These are phyloP conservation scores for Sialia sialis DNA, from an alignment of 2,113 vertebrate genomes.

Conservation along the genomic window DNA sequence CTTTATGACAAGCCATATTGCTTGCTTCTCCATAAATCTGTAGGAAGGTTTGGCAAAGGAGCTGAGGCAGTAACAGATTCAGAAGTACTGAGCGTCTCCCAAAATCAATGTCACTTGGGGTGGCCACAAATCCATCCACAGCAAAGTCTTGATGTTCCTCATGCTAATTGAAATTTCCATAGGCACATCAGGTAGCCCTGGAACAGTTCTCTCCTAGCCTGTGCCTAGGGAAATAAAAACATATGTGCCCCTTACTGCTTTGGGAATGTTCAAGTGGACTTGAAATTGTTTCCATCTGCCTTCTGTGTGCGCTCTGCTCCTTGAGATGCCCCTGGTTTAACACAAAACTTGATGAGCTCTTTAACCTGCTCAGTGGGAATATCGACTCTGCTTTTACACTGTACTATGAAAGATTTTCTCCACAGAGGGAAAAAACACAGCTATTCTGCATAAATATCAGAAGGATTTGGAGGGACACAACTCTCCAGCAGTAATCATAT, in stretches of 20 bases:
- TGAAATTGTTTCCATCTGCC: neutral
- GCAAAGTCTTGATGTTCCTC: neutral
- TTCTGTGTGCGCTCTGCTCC: neutral
- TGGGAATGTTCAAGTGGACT: neutral
- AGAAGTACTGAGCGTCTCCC: neutral
- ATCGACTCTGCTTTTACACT: neutral
- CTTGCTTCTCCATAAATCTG: neutral
- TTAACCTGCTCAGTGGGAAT: neutral
- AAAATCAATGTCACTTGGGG: rapidly evolving
- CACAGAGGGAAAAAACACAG: neutral
- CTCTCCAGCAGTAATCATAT: neutral
- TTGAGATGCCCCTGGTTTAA: neutral
- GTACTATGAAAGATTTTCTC: neutral
- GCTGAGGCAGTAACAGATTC: neutral
- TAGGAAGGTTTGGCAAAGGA: neutral
- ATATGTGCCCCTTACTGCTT: neutral
- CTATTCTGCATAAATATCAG: neutral
- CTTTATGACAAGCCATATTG: neutral
- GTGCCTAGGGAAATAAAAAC: neutral
- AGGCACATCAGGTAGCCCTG: neutral
- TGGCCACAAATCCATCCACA: neutral
- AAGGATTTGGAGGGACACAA: neutral
- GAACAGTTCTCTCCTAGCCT: neutral
- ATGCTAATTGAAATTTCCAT: neutral
- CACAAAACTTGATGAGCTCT: neutral